phyloP scores from a whole-genome alignment of 2,888 invertebrate species.

The Eupithecia exiguata region DNA sequence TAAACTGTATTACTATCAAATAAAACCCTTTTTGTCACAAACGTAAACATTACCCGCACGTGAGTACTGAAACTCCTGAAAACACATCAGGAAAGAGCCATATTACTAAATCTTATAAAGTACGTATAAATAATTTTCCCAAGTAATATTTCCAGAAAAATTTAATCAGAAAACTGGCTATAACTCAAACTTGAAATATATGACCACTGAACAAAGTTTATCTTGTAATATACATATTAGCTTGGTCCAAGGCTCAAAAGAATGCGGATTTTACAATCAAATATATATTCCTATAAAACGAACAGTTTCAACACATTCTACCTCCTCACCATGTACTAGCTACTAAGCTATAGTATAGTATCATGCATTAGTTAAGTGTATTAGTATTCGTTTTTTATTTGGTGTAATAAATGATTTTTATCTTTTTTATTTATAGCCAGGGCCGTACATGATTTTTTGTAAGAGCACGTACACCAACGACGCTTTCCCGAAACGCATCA shows the following conservation, averaged over 20 bases:
- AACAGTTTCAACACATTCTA: no score
- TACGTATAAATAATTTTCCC: slow-evolving; percentile 49
- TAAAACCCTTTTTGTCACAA: background rate
- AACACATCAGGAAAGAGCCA: slow-evolving; percentile 34
- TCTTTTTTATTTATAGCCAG: no score
- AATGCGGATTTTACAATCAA: slow-evolving; percentile 11
- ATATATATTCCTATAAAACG: no score
- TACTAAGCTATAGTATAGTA: no score
- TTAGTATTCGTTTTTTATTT: no score
- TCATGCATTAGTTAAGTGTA: no score
- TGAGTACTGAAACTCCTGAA: slow-evolving; percentile 25
- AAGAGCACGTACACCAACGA: no score
- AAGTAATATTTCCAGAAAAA: slow-evolving; percentile 58
- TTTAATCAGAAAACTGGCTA: slow-evolving; percentile 66
- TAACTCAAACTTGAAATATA: slow-evolving; percentile 72
- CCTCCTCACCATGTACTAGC: no score
- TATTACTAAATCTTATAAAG: slow-evolving; percentile 39
- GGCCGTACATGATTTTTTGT: no score
- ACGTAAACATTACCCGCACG: background rate
- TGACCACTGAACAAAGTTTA: slow-evolving; percentile 75
- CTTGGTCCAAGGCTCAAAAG: slow-evolving; percentile 37
- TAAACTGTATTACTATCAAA: background rate
- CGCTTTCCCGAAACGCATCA: no score
- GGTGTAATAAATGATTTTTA: no score
- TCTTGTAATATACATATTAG: slow-evolving; percentile 65